phyloP scores from a whole-genome alignment of 2,113 vertebrate genomes.

The Stigmatopora nigra region DNA sequence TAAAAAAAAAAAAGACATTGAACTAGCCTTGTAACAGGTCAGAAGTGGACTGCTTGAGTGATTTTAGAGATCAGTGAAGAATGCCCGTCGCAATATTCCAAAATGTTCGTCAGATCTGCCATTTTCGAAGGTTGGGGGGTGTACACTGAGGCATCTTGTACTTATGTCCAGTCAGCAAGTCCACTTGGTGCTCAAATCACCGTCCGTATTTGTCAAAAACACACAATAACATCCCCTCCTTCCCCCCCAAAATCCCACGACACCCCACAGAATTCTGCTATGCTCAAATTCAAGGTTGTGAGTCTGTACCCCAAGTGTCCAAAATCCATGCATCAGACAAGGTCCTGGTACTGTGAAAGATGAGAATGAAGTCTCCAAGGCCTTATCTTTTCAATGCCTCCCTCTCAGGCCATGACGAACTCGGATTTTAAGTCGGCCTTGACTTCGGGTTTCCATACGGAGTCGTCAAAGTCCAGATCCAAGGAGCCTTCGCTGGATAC shows the following conservation, averaged over 20 bases:
- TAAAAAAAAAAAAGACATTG: slow-evolving; percentile 59
- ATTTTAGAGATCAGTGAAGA: slow-evolving; percentile 60
- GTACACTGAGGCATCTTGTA: slow-evolving; percentile 49
- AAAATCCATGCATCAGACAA: slow-evolving; percentile 48
- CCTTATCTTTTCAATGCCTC: not conserved
- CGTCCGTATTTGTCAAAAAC: slow-evolving; percentile 38
- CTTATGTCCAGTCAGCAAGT: slow-evolving; percentile 47
- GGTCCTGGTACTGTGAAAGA: slow-evolving; percentile 39
- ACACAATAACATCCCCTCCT: slow-evolving; percentile 24
- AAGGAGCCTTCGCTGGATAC: slow-evolving; percentile 81
- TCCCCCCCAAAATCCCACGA: slow-evolving; percentile 50
- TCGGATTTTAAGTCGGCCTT: slow-evolving; percentile 94
- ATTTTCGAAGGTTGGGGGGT: slow-evolving; percentile 27
- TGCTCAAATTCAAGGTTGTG: slow-evolving; percentile 51
- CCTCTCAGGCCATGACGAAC: slow-evolving; percentile 86
- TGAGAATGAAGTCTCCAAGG: slow-evolving; percentile 42
- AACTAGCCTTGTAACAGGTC: slow-evolving; percentile 56
- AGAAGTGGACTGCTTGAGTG: slow-evolving; percentile 55
- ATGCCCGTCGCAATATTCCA: slow-evolving; percentile 67
- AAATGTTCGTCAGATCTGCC: slow-evolving; percentile 44
- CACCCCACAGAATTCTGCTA: slow-evolving; percentile 57
- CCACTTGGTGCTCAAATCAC: slow-evolving; percentile 60
- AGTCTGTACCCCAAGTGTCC: slow-evolving; percentile 41
- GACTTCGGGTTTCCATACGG: slow-evolving; percentile 94
- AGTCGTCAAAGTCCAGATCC: slow-evolving; percentile 95